Base-by-base conservation (phyloP, 2,113 vertebrate species). In the Amphiprion percula region DNA sequence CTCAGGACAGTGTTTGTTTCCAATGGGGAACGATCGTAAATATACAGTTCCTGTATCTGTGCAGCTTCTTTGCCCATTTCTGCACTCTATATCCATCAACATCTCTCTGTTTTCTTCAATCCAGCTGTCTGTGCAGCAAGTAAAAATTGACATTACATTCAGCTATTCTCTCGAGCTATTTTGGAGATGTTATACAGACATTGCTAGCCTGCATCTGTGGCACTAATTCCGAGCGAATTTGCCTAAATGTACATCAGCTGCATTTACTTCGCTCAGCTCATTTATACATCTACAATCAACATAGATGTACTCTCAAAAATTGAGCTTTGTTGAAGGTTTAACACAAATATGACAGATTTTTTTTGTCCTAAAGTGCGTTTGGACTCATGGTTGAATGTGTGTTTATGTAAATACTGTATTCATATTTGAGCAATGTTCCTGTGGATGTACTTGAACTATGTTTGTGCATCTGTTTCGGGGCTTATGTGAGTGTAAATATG, bases 1-100 rank as follows among this genome's bases (percentile, higher is more conserved):
- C 87, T 74, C 23, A 62, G 61, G 68, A 66, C 53, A 68, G 41
- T 65, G 33, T 78, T 82, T 87, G 71, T 75, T 77, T 53, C 75
- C 88, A 66, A 52, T 47, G 24, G 80, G 66, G 61, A 81, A 68
- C 66, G 63, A 63, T 41, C 39, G 55, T 37, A 59, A 63, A 62
- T 54, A 70, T 74, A 49, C 11, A 3, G 46, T 44, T 76, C 55
- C 69, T 55, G 23, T 81, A 75, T 44, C 19, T 82, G 39, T 64
- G 75, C 61, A 62, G 75, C 21, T 55, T 61, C 53, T 55, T 59
- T 2, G 4, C 53, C 55, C 33, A 53, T 53, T 78, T 60, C n/a
- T 72, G 44, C 28, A 26, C 55, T 71, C 41, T 53, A 61, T 37
- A 53, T 75, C 46, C 46, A 76, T 69, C 23, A 15, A 33, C 63